These are phyloP conservation scores for Pseudonaja textilis DNA, from an alignment of 2,113 vertebrate species.

Conservation along the genomic window DNA sequence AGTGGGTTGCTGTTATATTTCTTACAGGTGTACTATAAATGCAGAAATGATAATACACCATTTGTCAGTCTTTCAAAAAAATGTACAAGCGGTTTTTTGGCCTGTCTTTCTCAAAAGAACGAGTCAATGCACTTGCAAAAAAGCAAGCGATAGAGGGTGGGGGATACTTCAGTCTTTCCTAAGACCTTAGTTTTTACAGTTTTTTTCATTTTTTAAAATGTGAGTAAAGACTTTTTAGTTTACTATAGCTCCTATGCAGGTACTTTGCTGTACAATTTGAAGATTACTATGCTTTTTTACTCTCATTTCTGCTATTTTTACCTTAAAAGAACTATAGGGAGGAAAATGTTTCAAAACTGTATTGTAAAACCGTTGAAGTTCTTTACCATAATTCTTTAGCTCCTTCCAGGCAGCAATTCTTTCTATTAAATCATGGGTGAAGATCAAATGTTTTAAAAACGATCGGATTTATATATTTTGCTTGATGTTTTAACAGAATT, in stretches of 20 bases:
- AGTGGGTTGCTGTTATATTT: background rate
- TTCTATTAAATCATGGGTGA: background rate
- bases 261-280: background rate
- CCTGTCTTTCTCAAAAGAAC: background rate
- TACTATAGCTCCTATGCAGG: background rate
- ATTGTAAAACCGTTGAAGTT: background rate
- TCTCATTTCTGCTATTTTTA: background rate
- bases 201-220: background rate
- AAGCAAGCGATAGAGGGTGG: background rate
- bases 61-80: background rate
- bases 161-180: background rate
- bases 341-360: background rate
- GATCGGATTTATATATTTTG: background rate
- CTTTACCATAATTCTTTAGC: background rate
- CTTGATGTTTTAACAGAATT: slow-evolving; percentile 26
- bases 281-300: background rate
- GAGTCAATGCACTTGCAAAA: background rate
- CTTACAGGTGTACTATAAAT: background rate
- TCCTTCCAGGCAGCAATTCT: background rate
- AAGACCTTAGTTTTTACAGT: background rate
- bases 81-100: background rate
- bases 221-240: background rate
- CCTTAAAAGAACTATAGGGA: background rate
- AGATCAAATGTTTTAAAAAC: background rate
- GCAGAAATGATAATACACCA: background rate